These are phyloP conservation scores for Mythimna lalbum DNA, from an alignment of 2,888 invertebrate genomes.

Conservation along the genomic window DNA sequence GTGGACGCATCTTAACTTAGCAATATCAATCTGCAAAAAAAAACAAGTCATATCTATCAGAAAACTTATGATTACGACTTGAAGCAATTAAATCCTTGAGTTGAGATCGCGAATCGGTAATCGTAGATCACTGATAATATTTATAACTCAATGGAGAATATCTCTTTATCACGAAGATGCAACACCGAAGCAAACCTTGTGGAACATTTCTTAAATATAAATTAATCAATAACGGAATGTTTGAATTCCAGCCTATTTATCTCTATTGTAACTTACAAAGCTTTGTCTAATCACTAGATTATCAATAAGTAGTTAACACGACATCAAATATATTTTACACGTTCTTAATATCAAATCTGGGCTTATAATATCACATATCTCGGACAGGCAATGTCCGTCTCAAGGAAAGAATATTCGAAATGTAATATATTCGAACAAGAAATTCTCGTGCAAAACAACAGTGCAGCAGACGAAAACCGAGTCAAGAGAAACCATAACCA, in stretches of 20 bases:
- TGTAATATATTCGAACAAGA: slow-evolving; percentile 51
- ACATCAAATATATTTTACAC: slow-evolving; percentile 86
- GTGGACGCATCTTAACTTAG: too few relatives aligned
- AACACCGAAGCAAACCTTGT: slow-evolving; percentile 65
- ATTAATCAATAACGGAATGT: slow-evolving; percentile 72
- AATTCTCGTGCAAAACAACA: slow-evolving; percentile 59
- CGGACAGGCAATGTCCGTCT: slow-evolving; percentile 77
- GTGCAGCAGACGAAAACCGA: slow-evolving; percentile 51
- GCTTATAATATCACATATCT: slow-evolving; percentile 89
- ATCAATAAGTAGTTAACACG: slow-evolving; percentile 79
- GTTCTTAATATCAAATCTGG: slow-evolving; percentile 81
- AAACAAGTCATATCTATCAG: neutral
- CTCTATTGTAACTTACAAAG: slow-evolving; percentile 79
- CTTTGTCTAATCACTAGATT: slow-evolving; percentile 75
- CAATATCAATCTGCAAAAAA: neutral
- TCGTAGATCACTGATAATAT: slow-evolving; percentile 26
- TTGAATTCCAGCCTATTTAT: slow-evolving; percentile 68
- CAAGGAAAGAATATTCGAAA: slow-evolving; percentile 67
- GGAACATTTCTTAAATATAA: slow-evolving; percentile 65
- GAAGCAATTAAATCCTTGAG: slow-evolving; percentile 9
- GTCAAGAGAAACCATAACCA: slow-evolving; percentile 53
- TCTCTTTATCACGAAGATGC: slow-evolving; percentile 57
- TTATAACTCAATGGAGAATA: slow-evolving; percentile 37
- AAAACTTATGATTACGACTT: neutral
- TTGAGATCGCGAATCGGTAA: slow-evolving; percentile 29